Evolutionary conservation across 2,797 vertebrate species (phyloP), one percentile per base, ranked within the genome.

Genomic region (Amniataba percoides): DNA sequence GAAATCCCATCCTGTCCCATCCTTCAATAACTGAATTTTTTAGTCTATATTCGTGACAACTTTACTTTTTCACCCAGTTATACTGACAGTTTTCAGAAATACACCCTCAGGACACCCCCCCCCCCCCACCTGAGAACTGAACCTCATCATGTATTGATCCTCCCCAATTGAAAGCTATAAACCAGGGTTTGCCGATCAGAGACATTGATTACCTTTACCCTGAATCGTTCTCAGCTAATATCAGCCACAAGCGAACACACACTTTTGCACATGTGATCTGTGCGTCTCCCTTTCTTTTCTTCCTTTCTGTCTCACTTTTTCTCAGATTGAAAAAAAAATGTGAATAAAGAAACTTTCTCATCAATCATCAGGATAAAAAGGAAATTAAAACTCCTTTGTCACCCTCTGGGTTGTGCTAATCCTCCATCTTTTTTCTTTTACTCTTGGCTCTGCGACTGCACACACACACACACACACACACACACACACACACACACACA

Each of bases 91-190:
- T 82, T 72, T 81, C 71, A 67, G 40, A 64, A 40, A 61, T 39
- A 71, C 45, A 48, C 40, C 49, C 74, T 52, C 59, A 4, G 42
- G 68, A 34, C 49, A 68, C 49, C 42, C 66, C 61, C 71, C 66
- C 0, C 27, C 2, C 4, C 27, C 27, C 27, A 4, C 27, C 27
- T 27, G 7, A 34, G 40, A 80, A 70, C 43, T 68, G 53, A 77
- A 73, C 11, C 84, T 80, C 70, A 67, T 89, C 36, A 80, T 55
- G 53, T 81, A 88, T 92, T 71, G 87, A 91, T 80, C 81, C 15
- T 80, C 15, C 31, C 52, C 45, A 55, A 21, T 80, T 76, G 39
- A 81, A 78, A 74, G 39, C 68, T 82, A 62, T 87, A 77, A 88
- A 83, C 82, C 71, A 51, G 53, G 43, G 52, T 71, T 56, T 74